Evolutionary conservation across 1,140 invertebrate species (phyloP), one percentile per base, ranked within the genome.

Genomic region (Lepidurus apus): DNA sequence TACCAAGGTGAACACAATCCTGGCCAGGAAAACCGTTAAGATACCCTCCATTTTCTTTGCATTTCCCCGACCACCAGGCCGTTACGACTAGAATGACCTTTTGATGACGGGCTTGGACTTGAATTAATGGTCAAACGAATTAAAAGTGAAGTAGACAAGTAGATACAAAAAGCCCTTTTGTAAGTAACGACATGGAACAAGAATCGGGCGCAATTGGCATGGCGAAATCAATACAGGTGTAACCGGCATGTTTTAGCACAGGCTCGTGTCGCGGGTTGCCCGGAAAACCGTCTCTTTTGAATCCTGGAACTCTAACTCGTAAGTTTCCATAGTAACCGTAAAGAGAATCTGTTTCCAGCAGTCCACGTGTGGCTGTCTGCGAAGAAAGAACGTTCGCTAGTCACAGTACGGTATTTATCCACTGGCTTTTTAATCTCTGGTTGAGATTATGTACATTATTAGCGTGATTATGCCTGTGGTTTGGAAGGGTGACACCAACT

Each of bases 301-400:
- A n/a, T n/a, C 53, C 53, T 9, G 9, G 53, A 34, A 34, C 34
- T 65, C 8, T 13, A 6, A 65, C 47, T 9, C 13, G 11, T 13
- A 65, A 65, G 53, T 65, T 65, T n/a, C 53, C 53, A 65, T 65
- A 65, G 53, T 65, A 65, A 65, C 53, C 53, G 1, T 65, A 65
- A 21, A 65, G 53, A 21, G 21, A n/a, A 13, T 7, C 53, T 65
- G 17, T 1, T 5, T 21, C 53, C 6, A 7, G 53, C 53, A 65
- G 53, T 65, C 53, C 53, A 65, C 53, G 53, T 65, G 53, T 65
- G n/a, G 53, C 53, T 65, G 53, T 65, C 53, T 65, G n/a, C 6
- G 53, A 65, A 65, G 53, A 13, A 34, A 9, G 53, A 65, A 65
- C 53, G 53, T 65, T 65, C 21, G 17, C 17, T 65, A 13, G 21